Percentiles rank a stretch among this genome's conserved stretches.
Conservation (phyloP, 2,113 vertebrate genomes). For the Psittacus erithacus region DNA sequence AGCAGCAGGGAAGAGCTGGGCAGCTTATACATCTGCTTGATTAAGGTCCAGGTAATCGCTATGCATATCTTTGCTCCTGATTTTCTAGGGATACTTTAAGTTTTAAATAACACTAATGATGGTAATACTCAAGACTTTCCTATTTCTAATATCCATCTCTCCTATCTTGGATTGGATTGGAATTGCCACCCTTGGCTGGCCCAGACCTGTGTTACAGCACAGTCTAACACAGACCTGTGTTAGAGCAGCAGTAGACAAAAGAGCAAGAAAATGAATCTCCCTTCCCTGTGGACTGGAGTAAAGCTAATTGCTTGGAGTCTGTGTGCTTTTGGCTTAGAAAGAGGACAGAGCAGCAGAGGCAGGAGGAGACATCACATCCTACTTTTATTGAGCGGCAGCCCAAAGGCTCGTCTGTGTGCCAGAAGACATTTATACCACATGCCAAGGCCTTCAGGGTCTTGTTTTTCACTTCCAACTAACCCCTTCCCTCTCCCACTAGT, state of each 20-base stretch:
- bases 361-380: background rate
- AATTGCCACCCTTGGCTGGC: background rate
- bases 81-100: background rate
- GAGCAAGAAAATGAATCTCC: background rate
- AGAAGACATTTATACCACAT: background rate
- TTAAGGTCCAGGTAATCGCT: background rate
- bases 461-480: background rate
- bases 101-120: background rate
- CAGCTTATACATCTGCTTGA: background rate
- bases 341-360: background rate
- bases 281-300: background rate
- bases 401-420: background rate
- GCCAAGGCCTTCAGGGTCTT: background rate
- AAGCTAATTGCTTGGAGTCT: background rate
- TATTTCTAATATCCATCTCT: background rate
- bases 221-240: background rate
- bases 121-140: background rate
- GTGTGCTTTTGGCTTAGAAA: background rate
- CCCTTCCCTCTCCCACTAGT: background rate
- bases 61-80: background rate
- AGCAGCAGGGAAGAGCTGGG: background rate
- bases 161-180: background rate
- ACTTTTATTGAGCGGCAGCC: background rate
- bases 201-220: background rate
- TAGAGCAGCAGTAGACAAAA: background rate